Base-by-base conservation (phyloP, 2,888 invertebrate genomes). In the Pimpla rufipes region DNA sequence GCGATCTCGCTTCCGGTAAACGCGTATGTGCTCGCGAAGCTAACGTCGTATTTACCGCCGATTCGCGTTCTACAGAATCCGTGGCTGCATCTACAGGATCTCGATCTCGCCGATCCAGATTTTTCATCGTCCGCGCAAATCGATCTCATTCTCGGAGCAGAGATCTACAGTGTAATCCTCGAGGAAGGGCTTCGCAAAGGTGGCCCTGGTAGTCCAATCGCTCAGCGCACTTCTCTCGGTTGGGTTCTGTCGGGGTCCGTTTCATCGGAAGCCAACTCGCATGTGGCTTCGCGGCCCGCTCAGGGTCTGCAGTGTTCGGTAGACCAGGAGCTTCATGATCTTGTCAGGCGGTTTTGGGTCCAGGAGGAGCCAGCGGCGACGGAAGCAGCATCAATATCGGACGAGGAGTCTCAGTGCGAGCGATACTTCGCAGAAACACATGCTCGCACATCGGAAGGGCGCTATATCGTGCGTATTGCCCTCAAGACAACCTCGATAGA, bases 201-300 rank as follows among this genome's bases (percentile, higher is more conserved):
- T 5, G 50, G 35, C 10, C 73, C 18, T 2, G 50, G 68, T 40
- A 73, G 66, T 13, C 82, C 74, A 1, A 47, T 79, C 42, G 74
- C 75, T 8, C 75, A 83, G 40, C 35, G 55, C 6, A 79, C 83
- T 8, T 23, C 73, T 10, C 62, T 83, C 55, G 79, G 79, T 1
- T 83, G 79, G 75, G 50, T 83, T 45, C 29, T 83, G 11, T 83
- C 83, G 11, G 79, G 79, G 13, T 57, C 74, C n/a, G 35, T 78
- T 47, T 47, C 47, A 5, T 1, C 47, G n/a, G n/a, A 47, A n/a
- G n/a, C 47, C 3, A 47, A 47, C 47, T 47, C 47, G n/a, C n/a
- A n/a, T 5, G 13, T 5, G 5, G n/a, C n/a, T n/a, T n/a, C n/a
- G 3, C 52, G 18, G 3, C 52, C 21, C 3, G 52, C 52, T 18